Conservation (phyloP, 1,140 invertebrate species). For the Mylabris phalerata region DNA sequence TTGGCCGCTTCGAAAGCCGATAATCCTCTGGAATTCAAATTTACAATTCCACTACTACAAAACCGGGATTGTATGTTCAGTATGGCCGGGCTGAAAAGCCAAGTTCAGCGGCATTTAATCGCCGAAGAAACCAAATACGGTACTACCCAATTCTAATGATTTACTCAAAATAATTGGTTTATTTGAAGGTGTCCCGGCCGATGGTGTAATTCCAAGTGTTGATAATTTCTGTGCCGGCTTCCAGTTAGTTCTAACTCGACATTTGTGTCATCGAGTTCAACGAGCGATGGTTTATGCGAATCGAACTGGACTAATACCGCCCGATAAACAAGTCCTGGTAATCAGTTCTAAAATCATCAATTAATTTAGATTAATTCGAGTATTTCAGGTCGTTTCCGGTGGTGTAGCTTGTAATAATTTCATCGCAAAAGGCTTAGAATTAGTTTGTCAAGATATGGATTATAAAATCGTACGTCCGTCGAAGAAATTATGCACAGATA, state of each 20-base stretch:
- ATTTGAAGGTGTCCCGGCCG: constrained; percentile 43
- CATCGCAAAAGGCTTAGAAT: constrained; percentile 60
- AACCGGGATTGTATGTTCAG: constrained; percentile 78
- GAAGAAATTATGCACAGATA: constrained; percentile 88
- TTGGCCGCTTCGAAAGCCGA: constrained; percentile 61
- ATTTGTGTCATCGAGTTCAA: constrained; percentile 74
- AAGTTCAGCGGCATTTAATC: constrained; percentile 47
- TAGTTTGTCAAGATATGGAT: constrained; percentile 58
- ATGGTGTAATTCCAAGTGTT: constrained; percentile 69
- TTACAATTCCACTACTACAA: constrained; percentile 53
- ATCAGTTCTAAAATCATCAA: background rate
- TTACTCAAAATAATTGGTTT: constrained; percentile 1
- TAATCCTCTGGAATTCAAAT: constrained; percentile 60
- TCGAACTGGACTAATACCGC: constrained; percentile 52
- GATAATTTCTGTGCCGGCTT: constrained; percentile 82
- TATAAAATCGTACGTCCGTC: constrained; percentile 70
- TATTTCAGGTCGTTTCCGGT: constrained; percentile 76
- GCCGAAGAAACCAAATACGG: constrained; percentile 54
- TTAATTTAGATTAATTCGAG: background rate
- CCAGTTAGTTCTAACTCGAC: constrained; percentile 65
- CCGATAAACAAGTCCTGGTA: constrained; percentile 53
- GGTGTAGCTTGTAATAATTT: constrained; percentile 92
- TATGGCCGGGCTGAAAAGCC: constrained; percentile 67
- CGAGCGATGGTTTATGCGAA: constrained; percentile 73
- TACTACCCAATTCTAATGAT: constrained; percentile 28